phyloP scores from a whole-genome alignment of 1,140 invertebrate genomes.

The Tribolium madens region DNA sequence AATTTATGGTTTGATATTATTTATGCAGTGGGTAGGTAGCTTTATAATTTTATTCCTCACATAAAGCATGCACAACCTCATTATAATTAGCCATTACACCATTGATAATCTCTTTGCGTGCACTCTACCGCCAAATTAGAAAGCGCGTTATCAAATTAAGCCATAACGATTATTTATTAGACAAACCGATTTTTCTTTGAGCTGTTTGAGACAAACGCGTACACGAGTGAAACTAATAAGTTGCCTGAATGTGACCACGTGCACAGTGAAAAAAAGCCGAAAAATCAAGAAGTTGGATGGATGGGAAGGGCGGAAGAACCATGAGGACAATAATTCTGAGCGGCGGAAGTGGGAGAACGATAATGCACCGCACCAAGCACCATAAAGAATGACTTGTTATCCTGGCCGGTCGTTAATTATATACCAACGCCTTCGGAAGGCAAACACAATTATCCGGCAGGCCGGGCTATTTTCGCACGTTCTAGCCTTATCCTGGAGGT shows the following conservation, averaged over 20 bases:
- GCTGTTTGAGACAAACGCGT: not conserved
- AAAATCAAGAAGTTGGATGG: not conserved
- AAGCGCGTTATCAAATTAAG: constrained; percentile 36
- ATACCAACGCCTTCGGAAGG: constrained; percentile 52
- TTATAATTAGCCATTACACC: constrained; percentile 3
- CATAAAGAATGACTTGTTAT: constrained; percentile 53
- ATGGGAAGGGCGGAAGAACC: not conserved
- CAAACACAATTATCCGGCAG: constrained; percentile 53
- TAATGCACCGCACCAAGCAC: constrained; percentile 50
- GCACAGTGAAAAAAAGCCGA: not conserved
- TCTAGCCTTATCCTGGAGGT: constrained; percentile 29
- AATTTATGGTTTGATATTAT: not conserved
- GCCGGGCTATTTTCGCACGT: constrained; percentile 45
- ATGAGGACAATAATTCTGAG: constrained; percentile 44
- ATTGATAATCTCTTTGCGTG: constrained; percentile 36
- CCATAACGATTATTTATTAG: constrained; percentile 41
- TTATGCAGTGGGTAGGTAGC: not conserved
- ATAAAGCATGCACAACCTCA: not conserved
- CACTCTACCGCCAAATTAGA: constrained; percentile 15
- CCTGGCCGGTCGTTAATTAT: constrained; percentile 51
- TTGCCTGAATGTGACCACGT: not conserved
- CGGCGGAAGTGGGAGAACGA: constrained; percentile 47
- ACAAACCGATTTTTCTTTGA: constrained; percentile 9
- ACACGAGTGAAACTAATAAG: not conserved
- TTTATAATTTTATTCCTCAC: constrained; percentile 20